Conservation (phyloP, 2,113 vertebrate species). For the Eurystomus gularis region DNA sequence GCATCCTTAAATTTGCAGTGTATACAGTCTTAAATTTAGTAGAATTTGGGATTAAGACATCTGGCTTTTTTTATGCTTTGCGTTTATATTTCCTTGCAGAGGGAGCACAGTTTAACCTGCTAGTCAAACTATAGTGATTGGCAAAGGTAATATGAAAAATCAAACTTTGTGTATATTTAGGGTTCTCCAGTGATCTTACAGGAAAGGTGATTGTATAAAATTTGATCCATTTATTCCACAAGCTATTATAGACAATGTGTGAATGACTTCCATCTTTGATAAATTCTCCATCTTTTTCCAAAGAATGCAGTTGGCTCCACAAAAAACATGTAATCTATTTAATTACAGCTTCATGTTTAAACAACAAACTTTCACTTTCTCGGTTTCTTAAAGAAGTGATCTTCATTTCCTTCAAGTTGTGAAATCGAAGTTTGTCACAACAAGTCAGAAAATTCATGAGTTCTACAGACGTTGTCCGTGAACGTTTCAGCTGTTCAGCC, state of each 20-base stretch:
- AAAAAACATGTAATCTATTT: neutral
- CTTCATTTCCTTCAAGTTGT: neutral
- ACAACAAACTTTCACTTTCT: neutral
- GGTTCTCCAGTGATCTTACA: neutral
- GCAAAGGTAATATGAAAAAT: neutral
- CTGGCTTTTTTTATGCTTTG: neutral
- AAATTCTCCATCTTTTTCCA: no score
- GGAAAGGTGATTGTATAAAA: neutral
- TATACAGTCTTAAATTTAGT: neutral
- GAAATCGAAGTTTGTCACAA: neutral
- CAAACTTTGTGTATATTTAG: neutral
- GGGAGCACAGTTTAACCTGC: neutral
- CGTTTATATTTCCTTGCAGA: neutral
- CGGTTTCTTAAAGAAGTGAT: neutral
- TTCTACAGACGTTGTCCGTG: neutral
- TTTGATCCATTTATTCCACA: neutral
- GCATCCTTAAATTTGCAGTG: neutral
- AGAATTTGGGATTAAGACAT: neutral
- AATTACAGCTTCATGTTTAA: neutral
- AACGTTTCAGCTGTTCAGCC: neutral
- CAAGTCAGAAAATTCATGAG: neutral
- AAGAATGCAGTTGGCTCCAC: no score
- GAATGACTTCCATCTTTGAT: neutral
- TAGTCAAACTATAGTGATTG: neutral
- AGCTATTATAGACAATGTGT: neutral